Evolutionary conservation across 2,888 invertebrate genomes (phyloP), one percentile per base, ranked within the genome.

Genomic region (Rhynchonema sp.): DNA sequence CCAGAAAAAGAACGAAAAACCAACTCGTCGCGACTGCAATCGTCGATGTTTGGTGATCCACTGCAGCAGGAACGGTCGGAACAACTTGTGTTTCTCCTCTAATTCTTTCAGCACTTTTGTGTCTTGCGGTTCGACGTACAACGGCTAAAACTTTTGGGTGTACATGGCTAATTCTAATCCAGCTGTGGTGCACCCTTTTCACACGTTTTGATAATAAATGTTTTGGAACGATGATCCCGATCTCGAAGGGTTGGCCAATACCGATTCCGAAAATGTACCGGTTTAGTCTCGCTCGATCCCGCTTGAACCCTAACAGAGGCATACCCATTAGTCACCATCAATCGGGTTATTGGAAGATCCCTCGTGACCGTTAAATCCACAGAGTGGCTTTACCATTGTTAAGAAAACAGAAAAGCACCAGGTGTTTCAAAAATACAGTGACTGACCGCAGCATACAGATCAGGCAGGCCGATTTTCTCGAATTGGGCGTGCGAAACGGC

Each of bases 51-150:
- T 82, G 70, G 85, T 83, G 72, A 94, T 82, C 74, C 86, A 84
- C 65, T 84, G 81, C 59, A 87, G 79, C 64, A 94, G 78, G 49
- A 83, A 81, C 63, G 76, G 80, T 70, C 86, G 83, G 75, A 89
- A 84, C 52, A 55, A 61, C n/a, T 66, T 69, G 67, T 73, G 80
- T 76, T 76, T 84, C 65, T 83, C 79, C 66, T 85, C 84, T 75
- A 90, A 86, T 70, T 87, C 86, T 74, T 87, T 86, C 75, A 89
- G 87, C 1, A 85, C 80, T 59, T 82, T 81, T 1, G 87, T 84
- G 76, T 96, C 94, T 62, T 86, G 84, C 1, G 94, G 94, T 78
- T 96, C 94, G 78, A 92, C 91, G 79, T 94, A 96, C 58, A 92
- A 79, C 57, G 94, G 94, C 81, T 87, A 81, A 58, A 72, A 73